Evolutionary conservation across 2,797 vertebrate genomes (phyloP), one percentile per base, ranked within the genome.

Genomic region (Gallinago solitaria): DNA sequence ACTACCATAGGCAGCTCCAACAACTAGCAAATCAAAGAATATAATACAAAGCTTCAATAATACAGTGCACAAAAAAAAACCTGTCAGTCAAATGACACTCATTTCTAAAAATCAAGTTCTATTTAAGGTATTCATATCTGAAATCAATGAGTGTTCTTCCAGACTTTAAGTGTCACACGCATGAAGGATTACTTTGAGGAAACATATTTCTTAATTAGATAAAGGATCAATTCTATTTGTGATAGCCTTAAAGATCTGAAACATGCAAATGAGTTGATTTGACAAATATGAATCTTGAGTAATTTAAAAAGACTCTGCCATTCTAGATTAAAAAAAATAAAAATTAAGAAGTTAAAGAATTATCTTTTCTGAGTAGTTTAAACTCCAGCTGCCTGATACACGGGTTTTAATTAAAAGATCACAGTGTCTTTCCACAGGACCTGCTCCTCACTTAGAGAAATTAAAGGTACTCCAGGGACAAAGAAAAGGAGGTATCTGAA

Each of bases 91-190:
- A 77, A 39, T 39, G 24, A 41, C 28, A 60, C 10, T 68, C 6
- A n/a, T 43, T 71, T 71, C 17, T 51, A 81, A 88, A 82, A 91
- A 60, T 21, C 35, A 74, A 60, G 12, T 71, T 86, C 19, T 32
- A 6, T 54, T 39, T 43, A n/a, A 93, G 15, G 27, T 63, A n/a
- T 59, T 67, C 27, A 6, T 54, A 80, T 12, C 23, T 56, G 56
- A 85, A 77, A 93, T 70, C 61, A 54, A 3, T 54, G 3, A 65
- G 11, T 67, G 21, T 12, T 83, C 25, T 79, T 76, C 41, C 41
- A 21, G 18, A 74, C 37, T 35, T 32, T 39, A 83, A 9, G 1
- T 32, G 30, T 53, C 73, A 83, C 39, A 50, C 0, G 0, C 21
- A 64, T 17, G 37, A 83, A 53, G 24, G 30, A 84, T 77, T 70